Evolutionary conservation across 1,140 invertebrate species (phyloP).

Genomic region (Odontomachus brunneus): DNA sequence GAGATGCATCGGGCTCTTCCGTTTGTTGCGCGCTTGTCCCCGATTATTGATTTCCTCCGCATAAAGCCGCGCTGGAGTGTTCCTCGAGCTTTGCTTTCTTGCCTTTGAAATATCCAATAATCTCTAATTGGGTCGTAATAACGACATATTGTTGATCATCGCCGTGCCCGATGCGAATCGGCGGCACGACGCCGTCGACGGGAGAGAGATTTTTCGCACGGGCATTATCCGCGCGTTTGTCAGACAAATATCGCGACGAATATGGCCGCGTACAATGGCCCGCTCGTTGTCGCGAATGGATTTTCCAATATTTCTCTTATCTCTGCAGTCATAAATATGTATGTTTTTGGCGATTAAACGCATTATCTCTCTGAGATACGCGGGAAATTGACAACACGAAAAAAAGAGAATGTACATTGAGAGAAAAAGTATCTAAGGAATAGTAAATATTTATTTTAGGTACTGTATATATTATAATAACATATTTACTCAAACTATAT

Average conservation of each 20-base stretch:
- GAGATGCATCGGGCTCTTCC: neutral
- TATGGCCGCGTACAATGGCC: neutral
- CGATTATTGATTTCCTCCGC: conserved; percentile 1
- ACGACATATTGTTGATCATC: conserved; percentile 25
- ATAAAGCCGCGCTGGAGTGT: neutral
- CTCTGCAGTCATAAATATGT: neutral
- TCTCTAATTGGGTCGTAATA: conserved; percentile 59
- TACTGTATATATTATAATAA: too few species aligned
- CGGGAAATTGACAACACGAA: too few species aligned
- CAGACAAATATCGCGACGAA: neutral
- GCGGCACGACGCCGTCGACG: too few species aligned
- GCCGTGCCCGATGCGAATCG: too few species aligned
- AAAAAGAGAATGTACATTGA: too few species aligned
- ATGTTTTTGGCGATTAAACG: neutral
- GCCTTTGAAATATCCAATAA: conserved; percentile 55
- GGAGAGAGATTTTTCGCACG: neutral
- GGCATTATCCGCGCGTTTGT: neutral
- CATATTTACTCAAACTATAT: too few species aligned
- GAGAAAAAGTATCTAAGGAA: too few species aligned
- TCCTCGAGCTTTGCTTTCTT: conserved; percentile 31
- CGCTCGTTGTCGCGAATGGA: neutral
- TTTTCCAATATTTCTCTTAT: neutral
- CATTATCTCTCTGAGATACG: neutral
- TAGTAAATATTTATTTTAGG: too few species aligned
- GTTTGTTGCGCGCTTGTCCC: neutral